Evolutionary conservation across 1,140 invertebrate genomes (phyloP).

Genomic region (Scaptodrosophila lebanonensis): DNA sequence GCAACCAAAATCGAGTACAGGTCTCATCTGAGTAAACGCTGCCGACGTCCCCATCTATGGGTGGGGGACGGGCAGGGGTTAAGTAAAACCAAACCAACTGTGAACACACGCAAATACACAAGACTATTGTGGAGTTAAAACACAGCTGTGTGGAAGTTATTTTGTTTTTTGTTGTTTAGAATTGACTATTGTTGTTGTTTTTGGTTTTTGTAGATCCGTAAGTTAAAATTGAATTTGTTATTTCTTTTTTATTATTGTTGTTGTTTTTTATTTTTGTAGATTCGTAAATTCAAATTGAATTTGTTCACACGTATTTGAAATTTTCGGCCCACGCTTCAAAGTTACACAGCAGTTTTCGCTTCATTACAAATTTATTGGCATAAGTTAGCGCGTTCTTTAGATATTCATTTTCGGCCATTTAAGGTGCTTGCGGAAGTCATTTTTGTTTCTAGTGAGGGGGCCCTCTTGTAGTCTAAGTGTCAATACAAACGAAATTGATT

Average conservation of each 20-base stretch:
- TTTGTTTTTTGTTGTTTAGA: slow-evolving; percentile 6
- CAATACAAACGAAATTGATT: slow-evolving; percentile 35
- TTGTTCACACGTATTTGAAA: slow-evolving; percentile 30
- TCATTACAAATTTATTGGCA: slow-evolving; percentile 48
- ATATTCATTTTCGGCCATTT: slow-evolving; percentile 43
- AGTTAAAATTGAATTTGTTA: slow-evolving; percentile 15
- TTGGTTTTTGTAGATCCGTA: not conserved
- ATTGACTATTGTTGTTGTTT: too few species aligned
- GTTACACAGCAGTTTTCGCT: slow-evolving; percentile 54
- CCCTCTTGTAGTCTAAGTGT: too few species aligned
- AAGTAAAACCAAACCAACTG: slow-evolving; percentile 43
- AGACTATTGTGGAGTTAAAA: not conserved
- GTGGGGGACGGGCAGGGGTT: slow-evolving; percentile 1
- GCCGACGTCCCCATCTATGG: slow-evolving; percentile 15
- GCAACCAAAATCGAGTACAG: slow-evolving; percentile 45
- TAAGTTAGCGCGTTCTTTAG: slow-evolving; percentile 31
- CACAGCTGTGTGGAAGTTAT: slow-evolving; percentile 35
- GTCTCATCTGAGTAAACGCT: slow-evolving; percentile 11
- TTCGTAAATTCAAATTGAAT: slow-evolving; percentile 16
- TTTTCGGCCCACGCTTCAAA: slow-evolving; percentile 42
- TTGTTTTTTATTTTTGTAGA: slow-evolving; percentile 40
- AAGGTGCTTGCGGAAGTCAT: slow-evolving; percentile 48
- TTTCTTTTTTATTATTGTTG: slow-evolving; percentile 14
- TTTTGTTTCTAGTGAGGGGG: too few species aligned
- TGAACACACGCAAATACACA: slow-evolving; percentile 44